Base-by-base conservation (phyloP, 2,113 vertebrate genomes). In the human region DNA sequence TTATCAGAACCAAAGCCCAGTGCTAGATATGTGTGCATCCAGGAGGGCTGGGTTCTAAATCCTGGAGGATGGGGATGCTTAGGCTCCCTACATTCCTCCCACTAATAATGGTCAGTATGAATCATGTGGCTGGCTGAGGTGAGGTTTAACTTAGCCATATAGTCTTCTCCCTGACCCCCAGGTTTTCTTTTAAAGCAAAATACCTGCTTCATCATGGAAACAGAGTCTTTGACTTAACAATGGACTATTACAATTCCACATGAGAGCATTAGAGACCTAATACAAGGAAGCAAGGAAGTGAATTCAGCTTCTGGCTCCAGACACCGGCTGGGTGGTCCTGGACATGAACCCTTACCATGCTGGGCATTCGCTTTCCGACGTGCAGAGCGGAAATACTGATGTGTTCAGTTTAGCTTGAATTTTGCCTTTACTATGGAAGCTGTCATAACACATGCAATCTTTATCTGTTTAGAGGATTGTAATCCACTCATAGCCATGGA, bases 271-370 rank as follows among this genome's bases (percentile, higher is more conserved):
- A n/a, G 64, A 80, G 43, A 38, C 79, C 64, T 61, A 20, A 27
- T n/a, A 38, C 0, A 1, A 68, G 55, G 55, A 23, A 50, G 32
- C 17, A 5, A 52, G 79, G 50, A n/a, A 86, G 38, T 9, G 10
- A 52, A 45, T 10, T 57, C 50, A 1, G 43, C 4, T 45, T 50
- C n/a, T 23, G 50, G 66, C 50, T 72, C 30, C 57, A 35, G 55
- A 5, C 17, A 16, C 10, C 0, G 9, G 18, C 52, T 70, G 1
- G 17, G 8, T 43, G 43, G 32, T n/a, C 45, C 27, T 45, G 13
- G 13, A 35, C 38, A 0, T 5, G 86, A 32, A 57, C 27, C 30
- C 1, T 61, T 27, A 25, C 45, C 61, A 2, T 2, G 0, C 27
- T 12, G 43, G 61, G 8, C 10, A 8, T 73, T 43, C 18, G 9